Base-by-base conservation (phyloP, 2,888 invertebrate genomes). In the Onchidella celtica region DNA sequence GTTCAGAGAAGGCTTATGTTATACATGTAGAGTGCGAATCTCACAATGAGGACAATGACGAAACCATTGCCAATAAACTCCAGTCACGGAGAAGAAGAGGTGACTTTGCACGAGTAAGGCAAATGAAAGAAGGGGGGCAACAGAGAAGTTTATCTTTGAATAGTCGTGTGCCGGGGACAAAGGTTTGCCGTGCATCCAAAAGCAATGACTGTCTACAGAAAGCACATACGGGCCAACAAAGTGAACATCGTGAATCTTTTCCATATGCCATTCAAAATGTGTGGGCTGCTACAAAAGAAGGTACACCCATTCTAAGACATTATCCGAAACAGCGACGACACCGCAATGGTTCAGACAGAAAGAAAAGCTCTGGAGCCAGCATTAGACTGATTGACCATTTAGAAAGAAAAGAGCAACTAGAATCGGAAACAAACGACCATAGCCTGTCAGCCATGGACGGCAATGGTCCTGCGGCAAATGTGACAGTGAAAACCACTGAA, bases 381-480 rank as follows among this genome's bases (percentile, higher is more conserved):
- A 17, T n/a, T 61, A 61, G 61, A 61, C 66, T 66, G 24, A 66
- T 66, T 27, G 66, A 66, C 66, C 66, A 66, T 21, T 27, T 66
- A 9, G 66, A 66, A 32, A 27, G 66, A 66, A 66, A 66, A 27
- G 66, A 66, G 55, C n/a, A n/a, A n/a, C n/a, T n/a, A n/a, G n/a
- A n/a, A n/a, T n/a, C n/a, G n/a, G n/a, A n/a, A n/a, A n/a, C n/a
- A n/a, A n/a, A n/a, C n/a, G n/a, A n/a, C n/a, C n/a, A n/a, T n/a
- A n/a, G n/a, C n/a, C n/a, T n/a, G n/a, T n/a, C n/a, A n/a, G n/a
- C n/a, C n/a, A n/a, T n/a, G n/a, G n/a, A n/a, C n/a, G n/a, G n/a
- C n/a, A n/a, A n/a, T n/a, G n/a, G n/a, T n/a, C n/a, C n/a, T n/a
- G n/a, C n/a, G n/a, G n/a, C n/a, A n/a, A n/a, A n/a, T n/a, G n/a